Evolutionary conservation across 2,113 vertebrate genomes (phyloP), one percentile per base, ranked within the genome.

Genomic region (Anhinga anhinga): DNA sequence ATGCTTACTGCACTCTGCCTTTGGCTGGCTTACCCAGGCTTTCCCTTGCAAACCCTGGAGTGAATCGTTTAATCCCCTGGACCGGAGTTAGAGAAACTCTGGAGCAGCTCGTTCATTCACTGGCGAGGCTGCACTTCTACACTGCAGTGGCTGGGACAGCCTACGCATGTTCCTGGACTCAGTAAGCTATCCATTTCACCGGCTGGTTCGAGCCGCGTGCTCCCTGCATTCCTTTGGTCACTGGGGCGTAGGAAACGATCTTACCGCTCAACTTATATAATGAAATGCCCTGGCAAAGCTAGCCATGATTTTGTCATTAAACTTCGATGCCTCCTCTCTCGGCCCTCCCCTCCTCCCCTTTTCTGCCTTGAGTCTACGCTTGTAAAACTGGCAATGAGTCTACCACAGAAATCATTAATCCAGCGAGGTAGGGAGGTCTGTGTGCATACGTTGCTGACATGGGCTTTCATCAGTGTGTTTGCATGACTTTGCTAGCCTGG

Each of bases 201-300:
- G 15, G 22, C 90, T 29, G 82, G 58, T 58, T 81, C 13, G 1
- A 59, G 59, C 91, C 19, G 2, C 26, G n/a, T 74, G 94, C 90
- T 95, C 88, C 86, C 66, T 38, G 72, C 95, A 93, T 93, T 93
- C 94, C 81, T 95, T 79, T 79, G 94, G 82, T 34, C 95, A 45
- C 92, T 93, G 85, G 70, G 93, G 27, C 27, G 23, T 32, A 85
- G 82, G 69, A 92, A 95, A 91, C 3, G 3, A 65, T 58, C 77
- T 72, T 61, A 3, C 29, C 1, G 10, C 72, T 91, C 44, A 29
- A 42, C 73, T 95, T 69, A 44, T 15, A 45, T 26, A 89, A 91
- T 53, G 73, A 84, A 93, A 82, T 70, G 47, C 32, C 83, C 83
- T 66, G 83, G 70, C 61, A 84, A 58, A 52, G 62, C 61, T 30